Evolutionary conservation across 37 sponge, comb jelly and placozoan genomes (phyloP), one percentile per base, ranked within the genome.

Genomic region (Mnemiopsis leidyi): DNA sequence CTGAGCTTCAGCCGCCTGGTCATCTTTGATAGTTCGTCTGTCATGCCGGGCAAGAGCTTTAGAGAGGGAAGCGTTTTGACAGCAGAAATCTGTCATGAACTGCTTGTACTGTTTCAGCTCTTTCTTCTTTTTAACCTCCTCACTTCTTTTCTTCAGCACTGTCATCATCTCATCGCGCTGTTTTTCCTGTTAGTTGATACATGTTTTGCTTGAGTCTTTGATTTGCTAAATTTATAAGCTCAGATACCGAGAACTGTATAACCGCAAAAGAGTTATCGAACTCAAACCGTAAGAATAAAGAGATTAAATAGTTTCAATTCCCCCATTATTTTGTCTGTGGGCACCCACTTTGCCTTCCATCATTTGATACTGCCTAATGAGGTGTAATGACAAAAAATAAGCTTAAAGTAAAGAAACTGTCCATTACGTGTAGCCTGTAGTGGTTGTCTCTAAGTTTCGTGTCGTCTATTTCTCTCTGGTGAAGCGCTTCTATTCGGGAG

Each of bases 1-100:
- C 61, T 85, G 90, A 39, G 90, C 23, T 0, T 13, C 61, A 5
- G 35, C 9, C 1, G 90, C 26, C n/a, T 85, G 40, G 0, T 85
- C 90, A 85, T 85, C 90, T 20, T 40, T 38, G 13, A 85, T 28
- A 16, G 90, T 40, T 39, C 90, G 33, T 28, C 90, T 38, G 23
- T 85, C 90, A 85, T 85, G 90, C 9, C 90, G 31, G 0, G 90
- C 90, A 2, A 85, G 90, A 37, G 90, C 90, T 40, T 85, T 85
- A 40, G 90, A 85, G 29, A 85, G 90, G 23, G 90, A 85, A 1
- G 90, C 90, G 68, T 85, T 85, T 67, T 85, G 90, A 40, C 90
- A 85, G 23, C 90, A 48, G 68, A 85, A 85, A 3, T 85, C 90
- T 28, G 68, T 39, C 36, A 85, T 85, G 61, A 85, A 85, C 90